Percentiles rank a stretch among this genome's conserved stretches.
These are phyloP conservation scores for Drosophila algonquin DNA, from an alignment of 2,888 invertebrate species.

Conservation along the genomic window DNA sequence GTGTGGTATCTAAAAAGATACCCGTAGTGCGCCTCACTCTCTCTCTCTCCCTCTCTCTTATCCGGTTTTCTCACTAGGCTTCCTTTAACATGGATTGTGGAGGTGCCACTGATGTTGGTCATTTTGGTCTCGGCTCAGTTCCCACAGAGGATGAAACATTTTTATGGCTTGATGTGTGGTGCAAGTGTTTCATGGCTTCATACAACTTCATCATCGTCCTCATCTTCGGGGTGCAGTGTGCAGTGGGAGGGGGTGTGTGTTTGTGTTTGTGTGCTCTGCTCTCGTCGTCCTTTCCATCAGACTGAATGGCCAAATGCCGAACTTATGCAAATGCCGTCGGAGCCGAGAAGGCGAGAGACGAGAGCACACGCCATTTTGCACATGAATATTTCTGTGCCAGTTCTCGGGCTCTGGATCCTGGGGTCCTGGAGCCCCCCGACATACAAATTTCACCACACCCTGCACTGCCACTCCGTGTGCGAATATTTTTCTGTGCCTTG, in stretches of 20 bases:
- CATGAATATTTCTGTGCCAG: conserved; percentile 65
- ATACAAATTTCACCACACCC: not conserved
- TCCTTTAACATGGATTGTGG: not conserved
- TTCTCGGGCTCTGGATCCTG: not conserved
- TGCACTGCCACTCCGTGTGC: not conserved
- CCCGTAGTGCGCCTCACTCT: not conserved
- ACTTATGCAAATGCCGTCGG: conserved; percentile 74
- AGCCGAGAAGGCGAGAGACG: conserved; percentile 21
- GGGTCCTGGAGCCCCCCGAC: not conserved
- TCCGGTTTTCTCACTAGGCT: not conserved
- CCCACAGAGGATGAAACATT: not conserved
- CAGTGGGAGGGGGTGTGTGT: not conserved
- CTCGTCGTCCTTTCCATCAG: conserved; percentile 73
- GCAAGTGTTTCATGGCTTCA: conserved; percentile 68
- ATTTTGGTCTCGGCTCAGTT: not conserved
- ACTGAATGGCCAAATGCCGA: conserved; percentile 73
- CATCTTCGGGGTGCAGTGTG: not conserved
- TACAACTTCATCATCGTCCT: conserved; percentile 35
- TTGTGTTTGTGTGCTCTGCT: conserved; percentile 29
- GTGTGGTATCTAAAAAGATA: too few species aligned
- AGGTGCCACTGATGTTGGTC: not conserved
- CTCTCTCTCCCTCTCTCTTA: not conserved
- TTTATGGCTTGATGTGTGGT: conserved; percentile 37
- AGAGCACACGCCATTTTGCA: conserved; percentile 58
- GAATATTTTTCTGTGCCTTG: conserved; percentile 26